Conservation (phyloP, 2,888 invertebrate species). For the Drosophila ezoana region DNA sequence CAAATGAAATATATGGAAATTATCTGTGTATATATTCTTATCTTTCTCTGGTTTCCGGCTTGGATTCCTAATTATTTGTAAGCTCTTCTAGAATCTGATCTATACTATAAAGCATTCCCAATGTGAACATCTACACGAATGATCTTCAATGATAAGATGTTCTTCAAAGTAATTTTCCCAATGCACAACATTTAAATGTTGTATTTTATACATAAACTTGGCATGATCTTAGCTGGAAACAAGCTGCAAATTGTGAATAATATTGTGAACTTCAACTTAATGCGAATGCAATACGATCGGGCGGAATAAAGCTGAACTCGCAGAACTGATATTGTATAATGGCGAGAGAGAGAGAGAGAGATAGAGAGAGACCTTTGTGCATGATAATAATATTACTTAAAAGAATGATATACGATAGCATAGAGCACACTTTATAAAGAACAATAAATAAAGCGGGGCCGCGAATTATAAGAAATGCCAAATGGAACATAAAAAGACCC, state of each 20-base stretch:
- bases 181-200: no score
- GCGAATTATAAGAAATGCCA: not conserved
- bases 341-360: not conserved
- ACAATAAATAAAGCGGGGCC: not conserved
- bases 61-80: no score
- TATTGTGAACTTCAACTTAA: constrained; percentile 8
- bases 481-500: not conserved
- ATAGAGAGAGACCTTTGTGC: not conserved
- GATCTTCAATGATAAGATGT: no score
- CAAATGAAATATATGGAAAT: no score
- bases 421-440: not conserved
- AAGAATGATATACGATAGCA: constrained; percentile 15
- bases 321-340: constrained; percentile 19
- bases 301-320: constrained; percentile 24
- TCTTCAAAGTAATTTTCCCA: no score
- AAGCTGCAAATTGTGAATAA: constrained; percentile 13
- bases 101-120: no score
- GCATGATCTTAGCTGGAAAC: constrained; percentile 10
- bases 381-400: constrained; percentile 7
- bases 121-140: no score
- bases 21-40: no score
- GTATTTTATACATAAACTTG: no score
- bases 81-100: no score
- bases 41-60: no score
- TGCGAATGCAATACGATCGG: constrained; percentile 21